Conservation (phyloP, 2,113 vertebrate species). For the Stigmatopora nigra region DNA sequence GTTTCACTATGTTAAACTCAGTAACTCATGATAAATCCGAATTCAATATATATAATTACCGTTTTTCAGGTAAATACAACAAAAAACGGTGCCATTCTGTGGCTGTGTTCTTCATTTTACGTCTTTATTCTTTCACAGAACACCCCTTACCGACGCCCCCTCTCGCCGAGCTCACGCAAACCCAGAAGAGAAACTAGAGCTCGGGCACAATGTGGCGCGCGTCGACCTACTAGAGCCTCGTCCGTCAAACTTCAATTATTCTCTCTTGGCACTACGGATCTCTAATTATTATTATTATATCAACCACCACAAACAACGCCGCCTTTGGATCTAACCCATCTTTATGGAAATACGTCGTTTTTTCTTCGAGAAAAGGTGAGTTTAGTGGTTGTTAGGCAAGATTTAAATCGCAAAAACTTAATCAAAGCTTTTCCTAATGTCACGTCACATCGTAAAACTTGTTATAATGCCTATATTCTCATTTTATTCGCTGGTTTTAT, state of each 20-base stretch:
- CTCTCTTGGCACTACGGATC: background rate
- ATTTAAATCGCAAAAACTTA: background rate
- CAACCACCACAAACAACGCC: background rate
- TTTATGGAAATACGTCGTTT: background rate
- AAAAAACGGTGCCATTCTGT: background rate
- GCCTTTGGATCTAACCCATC: background rate
- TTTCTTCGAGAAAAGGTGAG: constrained; percentile 2
- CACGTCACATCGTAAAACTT: background rate
- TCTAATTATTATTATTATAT: background rate
- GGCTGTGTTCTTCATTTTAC: background rate
- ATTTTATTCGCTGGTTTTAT: background rate
- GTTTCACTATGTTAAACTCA: background rate
- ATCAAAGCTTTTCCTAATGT: background rate
- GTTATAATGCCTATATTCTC: background rate
- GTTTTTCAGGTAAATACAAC: background rate
- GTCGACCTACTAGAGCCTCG: background rate
- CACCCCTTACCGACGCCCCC: background rate
- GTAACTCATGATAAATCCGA: background rate
- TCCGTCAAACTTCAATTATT: background rate
- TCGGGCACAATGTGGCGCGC: background rate
- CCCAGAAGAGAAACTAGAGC: background rate
- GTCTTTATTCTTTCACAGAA: background rate
- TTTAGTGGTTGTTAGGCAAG: background rate
- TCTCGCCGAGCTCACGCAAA: background rate
- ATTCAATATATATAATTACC: background rate